Evolutionary conservation across 2,113 vertebrate species (phyloP), one percentile per base, ranked within the genome.

Genomic region (Hystrix cristata): DNA sequence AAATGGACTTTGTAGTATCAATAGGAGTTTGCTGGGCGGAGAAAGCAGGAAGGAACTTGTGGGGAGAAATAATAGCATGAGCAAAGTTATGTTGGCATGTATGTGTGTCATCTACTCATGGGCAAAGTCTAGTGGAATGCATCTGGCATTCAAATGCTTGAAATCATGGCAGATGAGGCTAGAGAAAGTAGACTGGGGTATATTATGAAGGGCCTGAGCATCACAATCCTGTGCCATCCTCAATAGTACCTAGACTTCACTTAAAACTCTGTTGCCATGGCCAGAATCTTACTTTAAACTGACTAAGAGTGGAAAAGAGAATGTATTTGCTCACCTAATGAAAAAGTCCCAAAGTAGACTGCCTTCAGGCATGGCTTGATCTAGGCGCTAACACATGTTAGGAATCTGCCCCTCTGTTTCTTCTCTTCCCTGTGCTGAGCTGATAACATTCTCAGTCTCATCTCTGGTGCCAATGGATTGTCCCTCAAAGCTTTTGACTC

Each of bases 1-100:
- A 59, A 46, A 43, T n/a, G 38, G 67, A 11, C 51, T 69, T 93
- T 72, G 29, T 38, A 83, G n/a, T 81, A 79, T 83, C 80, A 69
- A 1, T 65, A 89, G 84, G 78, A 72, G 60, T 96, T 95, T 85
- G 16, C 34, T 38, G 53, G 27, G 31, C 27, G 88, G 92, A 93
- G 67, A 71, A 53, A 53, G 7, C 2, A 60, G 16, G 27, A 64
- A 48, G 5, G 21, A 34, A 27, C 59, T 59, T 1, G 1, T 23
- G 53, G 51, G 10, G 15, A 72, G 14, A 74, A 16, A 1, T 59
- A 5, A 15, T 23, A 19, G 21, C 55, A 83, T 18, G 21, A 79
- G 18, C 65, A 67, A 72, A 91, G 57, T 0, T 25, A 18, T 46
- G 25, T 15, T 81, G 82, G 15, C 59, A 23, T 94, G 57, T 91